Base-by-base conservation (phyloP, 1,140 invertebrate species). In the Cotesia glomerata region DNA sequence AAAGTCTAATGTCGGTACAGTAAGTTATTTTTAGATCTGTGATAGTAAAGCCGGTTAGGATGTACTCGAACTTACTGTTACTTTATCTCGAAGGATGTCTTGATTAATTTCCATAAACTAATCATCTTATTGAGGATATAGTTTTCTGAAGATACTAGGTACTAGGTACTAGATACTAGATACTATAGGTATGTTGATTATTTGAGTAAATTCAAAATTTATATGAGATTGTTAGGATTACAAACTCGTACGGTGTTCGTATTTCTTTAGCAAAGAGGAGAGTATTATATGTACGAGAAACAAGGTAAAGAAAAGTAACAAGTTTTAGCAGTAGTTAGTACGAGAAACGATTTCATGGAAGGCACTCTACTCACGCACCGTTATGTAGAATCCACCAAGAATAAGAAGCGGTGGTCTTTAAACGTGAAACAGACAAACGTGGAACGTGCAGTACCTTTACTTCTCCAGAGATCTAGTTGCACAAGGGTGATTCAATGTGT, bases 341-440 rank as follows among this genome's bases (percentile, higher is more conserved):
- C 9, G 18, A 18, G 5, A 56, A 56, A 56, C 32, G 5, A 32
- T 62, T 36, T 14, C 39, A 26, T 26, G 56, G 39, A 39, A 59
- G 68, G 58, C 5, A 26, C 32, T 35, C 59, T 5, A 26, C 32
- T 35, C 59, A 58, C 64, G 72, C 66, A 73, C 72, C 72, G 72
- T 73, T 73, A 73, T 65, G 52, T 56, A 63, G 39, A 45, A 45
- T 45, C 11, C 59, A 56, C 59, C 59, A 61, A 62, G 56, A 63
- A 61, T 49, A 61, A 62, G 56, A 63, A 61, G 16, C 64, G 39
- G 11, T 45, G 39, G 39, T 45, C 39, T 45, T 45, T 45, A 45
- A 26, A 26, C 26, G 26, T 26, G 26, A 26, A 26, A n/a, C n/a
- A n/a, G n/a, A n/a, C n/a, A 45, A 26, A 26, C 26, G 26, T 26